Conservation (phyloP, 2,797 vertebrate genomes). For the Garrulus glandarius region DNA sequence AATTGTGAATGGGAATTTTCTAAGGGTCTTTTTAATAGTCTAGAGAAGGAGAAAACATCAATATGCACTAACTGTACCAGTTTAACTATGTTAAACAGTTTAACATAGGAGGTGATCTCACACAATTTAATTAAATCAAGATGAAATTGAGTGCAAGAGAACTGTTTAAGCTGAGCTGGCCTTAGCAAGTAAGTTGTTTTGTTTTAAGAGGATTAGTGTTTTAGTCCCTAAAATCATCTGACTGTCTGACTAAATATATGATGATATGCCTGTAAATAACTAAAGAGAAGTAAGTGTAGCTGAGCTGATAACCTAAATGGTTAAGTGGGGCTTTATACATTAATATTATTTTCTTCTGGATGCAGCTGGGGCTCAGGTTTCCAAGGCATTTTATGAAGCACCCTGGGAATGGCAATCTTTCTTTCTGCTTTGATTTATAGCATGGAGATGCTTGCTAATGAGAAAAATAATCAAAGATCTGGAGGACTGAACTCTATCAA, state of each 20-base stretch:
- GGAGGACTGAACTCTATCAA: conserved; percentile 26
- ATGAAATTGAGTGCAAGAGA: conserved; percentile 17
- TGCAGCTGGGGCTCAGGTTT: conserved; percentile 49
- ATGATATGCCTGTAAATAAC: conserved; percentile 10
- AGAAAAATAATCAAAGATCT: conserved; percentile 65
- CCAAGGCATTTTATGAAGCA: conserved; percentile 39
- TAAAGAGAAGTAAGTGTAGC: background rate
- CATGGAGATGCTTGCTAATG: conserved; percentile 48
- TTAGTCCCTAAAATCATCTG: conserved; percentile 3
- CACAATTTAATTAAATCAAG: conserved; percentile 45
- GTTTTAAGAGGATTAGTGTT: conserved; percentile 31
- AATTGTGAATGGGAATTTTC: background rate
- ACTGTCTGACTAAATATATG: background rate
- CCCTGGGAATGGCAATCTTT: conserved; percentile 44
- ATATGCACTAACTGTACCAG: background rate
- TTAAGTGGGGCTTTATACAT: conserved; percentile 11
- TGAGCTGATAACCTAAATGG: conserved; percentile 4
- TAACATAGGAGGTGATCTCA: background rate
- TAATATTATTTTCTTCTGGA: conserved; percentile 24
- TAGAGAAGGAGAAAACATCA: background rate
- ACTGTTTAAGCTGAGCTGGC: background rate
- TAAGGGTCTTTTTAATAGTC: background rate
- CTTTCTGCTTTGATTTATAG: conserved; percentile 52
- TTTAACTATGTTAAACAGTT: background rate
- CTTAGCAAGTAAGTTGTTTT: background rate